phyloP scores from a whole-genome alignment of 2,797 vertebrate genomes.

The Lepus townsendii region DNA sequence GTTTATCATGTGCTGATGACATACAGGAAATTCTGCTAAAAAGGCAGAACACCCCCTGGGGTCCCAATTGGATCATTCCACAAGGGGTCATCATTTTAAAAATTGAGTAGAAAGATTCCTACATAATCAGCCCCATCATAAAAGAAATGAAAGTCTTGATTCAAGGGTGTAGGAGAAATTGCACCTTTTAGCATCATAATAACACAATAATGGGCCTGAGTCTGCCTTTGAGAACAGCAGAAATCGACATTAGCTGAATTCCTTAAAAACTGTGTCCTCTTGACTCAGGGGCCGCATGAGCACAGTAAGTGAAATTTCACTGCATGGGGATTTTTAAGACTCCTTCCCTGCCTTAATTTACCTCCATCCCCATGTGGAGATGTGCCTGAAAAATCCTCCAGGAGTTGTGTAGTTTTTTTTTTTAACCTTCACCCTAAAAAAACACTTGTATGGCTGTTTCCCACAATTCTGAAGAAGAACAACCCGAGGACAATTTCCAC shows the following conservation, averaged over 20 bases:
- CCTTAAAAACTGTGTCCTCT: background rate
- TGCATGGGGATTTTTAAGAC: background rate
- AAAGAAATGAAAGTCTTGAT: constrained; percentile 15
- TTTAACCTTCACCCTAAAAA: background rate
- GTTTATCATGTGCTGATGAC: background rate
- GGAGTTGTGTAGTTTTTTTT: background rate
- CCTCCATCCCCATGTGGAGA: background rate
- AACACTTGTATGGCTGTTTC: background rate
- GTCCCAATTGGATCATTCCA: background rate
- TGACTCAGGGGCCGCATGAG: background rate
- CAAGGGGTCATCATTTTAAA: background rate
- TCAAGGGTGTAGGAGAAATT: background rate
- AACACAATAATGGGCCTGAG: background rate
- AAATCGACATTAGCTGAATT: background rate
- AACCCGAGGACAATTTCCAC: background rate
- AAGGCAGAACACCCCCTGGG: background rate
- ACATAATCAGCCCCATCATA: constrained; percentile 43
- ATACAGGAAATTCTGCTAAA: background rate
- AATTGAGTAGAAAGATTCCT: constrained; percentile 44
- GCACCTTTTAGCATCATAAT: background rate
- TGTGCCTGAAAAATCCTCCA: background rate
- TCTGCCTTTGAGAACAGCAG: background rate
- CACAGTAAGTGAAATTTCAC: background rate
- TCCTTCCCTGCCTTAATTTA: background rate
- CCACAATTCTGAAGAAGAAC: background rate